Base-by-base conservation (phyloP, 2,888 invertebrate genomes). In the Caenorhabditis sp. region DNA sequence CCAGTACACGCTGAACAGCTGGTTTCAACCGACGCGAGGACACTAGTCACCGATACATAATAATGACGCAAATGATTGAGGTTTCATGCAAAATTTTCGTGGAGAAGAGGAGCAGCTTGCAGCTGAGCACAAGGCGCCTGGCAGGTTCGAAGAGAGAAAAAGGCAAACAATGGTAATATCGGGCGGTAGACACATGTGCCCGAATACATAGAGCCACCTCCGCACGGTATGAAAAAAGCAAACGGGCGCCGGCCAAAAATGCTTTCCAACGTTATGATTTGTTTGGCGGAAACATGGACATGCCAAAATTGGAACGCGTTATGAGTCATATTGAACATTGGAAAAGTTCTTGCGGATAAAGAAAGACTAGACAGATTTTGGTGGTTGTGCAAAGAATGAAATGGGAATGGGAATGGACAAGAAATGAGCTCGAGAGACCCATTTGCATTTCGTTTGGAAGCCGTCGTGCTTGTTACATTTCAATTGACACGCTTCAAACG, bases 401-500 rank as follows among this genome's bases (percentile, higher is more conserved):
- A 15, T 40, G 32, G 26, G 24, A 35, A 62, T 61, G 64, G 56
- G 44, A 51, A n/a, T n/a, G n/a, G 50, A 58, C 18, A 50, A 56
- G 50, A 32, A 64, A 64, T 64, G 64, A 72, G 64, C 56, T 47
- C 55, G 47, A 56, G 58, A 64, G 72, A 64, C 13, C 50, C 64
- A 64, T 72, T 64, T 58, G 50, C 72, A 72, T 72, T 72, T 50
- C 72, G 55, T 72, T 64, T 72, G 72, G 72, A 32, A 64, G 72
- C 72, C 72, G 64, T 47, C 62, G 53, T 71, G 70, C 44, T 72
- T 50, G 72, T 50, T 72, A 64, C 72, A 72, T 64, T 72, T 72
- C 72, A 72, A 72, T 72, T 64, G 72, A 64, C 72, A 72, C 64
- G 72, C 62, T 56, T 64, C 72, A 64, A 72, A 72, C 64, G 55